Evolutionary conservation across 2,797 vertebrate species (phyloP).

Genomic region (Syngnathus acus): DNA sequence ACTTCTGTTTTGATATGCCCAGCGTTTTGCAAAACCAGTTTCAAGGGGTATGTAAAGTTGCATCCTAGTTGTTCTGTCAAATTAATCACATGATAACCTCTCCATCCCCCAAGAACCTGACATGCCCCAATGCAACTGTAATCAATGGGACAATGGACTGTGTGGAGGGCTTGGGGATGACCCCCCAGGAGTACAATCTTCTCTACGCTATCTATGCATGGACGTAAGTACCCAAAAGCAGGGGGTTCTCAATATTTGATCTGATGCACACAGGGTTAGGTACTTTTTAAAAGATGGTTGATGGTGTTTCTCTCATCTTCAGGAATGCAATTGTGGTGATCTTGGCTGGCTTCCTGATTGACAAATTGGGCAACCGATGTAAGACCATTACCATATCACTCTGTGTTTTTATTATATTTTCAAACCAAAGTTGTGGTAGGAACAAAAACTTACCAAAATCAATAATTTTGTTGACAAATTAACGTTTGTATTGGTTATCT

Average conservation of each 20-base stretch:
- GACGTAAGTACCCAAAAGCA: conserved; percentile 50
- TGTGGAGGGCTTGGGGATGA: conserved; percentile 76
- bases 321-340: conserved; percentile 79
- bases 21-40: conserved; percentile 80
- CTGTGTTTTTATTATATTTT: too few species aligned
- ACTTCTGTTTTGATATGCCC: conserved; percentile 81
- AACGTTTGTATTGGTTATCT: too few species aligned
- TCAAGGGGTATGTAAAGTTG: conserved; percentile 66
- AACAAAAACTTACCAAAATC: too few species aligned
- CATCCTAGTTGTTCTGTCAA: background rate
- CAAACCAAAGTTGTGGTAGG: too few species aligned
- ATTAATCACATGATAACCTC: background rate
- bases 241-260: too few species aligned
- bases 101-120: conserved; percentile 65
- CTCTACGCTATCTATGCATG: conserved; percentile 77
- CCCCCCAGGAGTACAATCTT: conserved; percentile 77
- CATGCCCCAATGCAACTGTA: conserved; percentile 66
- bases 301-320: conserved; percentile 13
- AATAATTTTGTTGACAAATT: too few species aligned
- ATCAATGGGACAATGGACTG: conserved; percentile 64
- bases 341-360: conserved; percentile 77
- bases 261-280: too few species aligned
- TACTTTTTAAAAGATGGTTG: background rate
- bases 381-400: conserved; percentile 32
- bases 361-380: conserved; percentile 80